Percentiles rank a stretch among this genome's conserved stretches.
phyloP scores from a whole-genome alignment of 2,113 vertebrate genomes.

The Plotosus lineatus region DNA sequence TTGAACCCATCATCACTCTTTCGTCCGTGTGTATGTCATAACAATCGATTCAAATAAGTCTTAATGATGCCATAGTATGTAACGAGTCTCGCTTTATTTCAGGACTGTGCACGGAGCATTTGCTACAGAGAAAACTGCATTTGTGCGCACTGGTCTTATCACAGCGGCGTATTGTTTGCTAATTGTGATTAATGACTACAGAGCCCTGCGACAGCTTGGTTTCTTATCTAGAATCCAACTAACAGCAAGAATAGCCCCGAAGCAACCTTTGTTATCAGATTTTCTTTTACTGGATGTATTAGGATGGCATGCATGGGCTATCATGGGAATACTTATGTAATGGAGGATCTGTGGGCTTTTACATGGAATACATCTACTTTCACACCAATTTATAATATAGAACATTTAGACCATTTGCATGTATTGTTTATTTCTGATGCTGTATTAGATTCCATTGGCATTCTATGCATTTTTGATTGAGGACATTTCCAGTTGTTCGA shows the following conservation, averaged over 20 bases:
- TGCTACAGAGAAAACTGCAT: not conserved
- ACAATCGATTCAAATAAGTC: not conserved
- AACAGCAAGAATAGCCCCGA: not conserved
- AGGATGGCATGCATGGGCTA: not conserved
- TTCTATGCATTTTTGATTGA: not conserved
- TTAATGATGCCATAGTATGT: not conserved
- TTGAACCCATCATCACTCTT: not conserved
- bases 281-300: not conserved
- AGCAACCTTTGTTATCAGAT: not conserved
- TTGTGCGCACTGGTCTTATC: slow-evolving; percentile 1
- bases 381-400: not conserved
- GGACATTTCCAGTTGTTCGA: not conserved
- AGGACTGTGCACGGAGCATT: not conserved
- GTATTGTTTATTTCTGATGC: not conserved
- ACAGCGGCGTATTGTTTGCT: slow-evolving; percentile 17
- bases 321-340: slow-evolving; percentile 8
- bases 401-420: not conserved
- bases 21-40: not conserved
- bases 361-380: not conserved
- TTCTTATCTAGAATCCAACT: not conserved
- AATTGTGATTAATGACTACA: slow-evolving; percentile 31
- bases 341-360: not conserved
- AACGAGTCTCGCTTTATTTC: not conserved
- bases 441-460: not conserved
- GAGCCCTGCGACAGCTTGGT: not conserved